Evolutionary conservation across 2,113 vertebrate species (phyloP).

Genomic region (Pachycephala philippinensis): DNA sequence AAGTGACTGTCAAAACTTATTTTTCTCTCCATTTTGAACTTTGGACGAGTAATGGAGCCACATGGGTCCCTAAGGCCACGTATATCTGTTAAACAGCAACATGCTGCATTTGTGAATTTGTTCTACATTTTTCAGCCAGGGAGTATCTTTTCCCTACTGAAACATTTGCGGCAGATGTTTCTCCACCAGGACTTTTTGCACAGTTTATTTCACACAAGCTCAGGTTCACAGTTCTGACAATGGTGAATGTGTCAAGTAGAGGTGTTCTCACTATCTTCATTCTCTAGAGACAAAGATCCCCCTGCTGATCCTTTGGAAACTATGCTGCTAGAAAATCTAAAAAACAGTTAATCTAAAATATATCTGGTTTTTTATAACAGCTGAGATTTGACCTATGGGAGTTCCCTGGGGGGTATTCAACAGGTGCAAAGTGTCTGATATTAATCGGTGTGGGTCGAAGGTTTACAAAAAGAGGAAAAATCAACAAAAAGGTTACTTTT

Average conservation of each 20-base stretch:
- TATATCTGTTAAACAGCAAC: constrained; percentile 53
- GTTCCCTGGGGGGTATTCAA: not conserved
- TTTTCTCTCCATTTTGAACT: constrained; percentile 65
- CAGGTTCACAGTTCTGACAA: not conserved
- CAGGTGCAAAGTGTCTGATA: not conserved
- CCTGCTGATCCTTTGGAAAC: not conserved
- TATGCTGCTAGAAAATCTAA: not conserved
- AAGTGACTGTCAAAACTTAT: constrained; percentile 63
- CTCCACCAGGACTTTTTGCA: constrained; percentile 24
- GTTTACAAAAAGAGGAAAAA: not conserved
- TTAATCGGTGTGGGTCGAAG: not conserved
- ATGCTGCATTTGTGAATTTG: constrained; percentile 28
- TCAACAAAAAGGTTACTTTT: not conserved
- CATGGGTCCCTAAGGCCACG: constrained; percentile 42
- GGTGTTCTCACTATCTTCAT: not conserved
- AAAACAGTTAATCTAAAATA: not conserved
- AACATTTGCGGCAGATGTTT: not conserved
- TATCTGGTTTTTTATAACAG: not conserved
- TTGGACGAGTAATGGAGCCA: constrained; percentile 30
- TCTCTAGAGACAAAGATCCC: not conserved
- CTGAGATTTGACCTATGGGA: not conserved
- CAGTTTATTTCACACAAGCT: constrained; percentile 11
- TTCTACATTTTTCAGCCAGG: not conserved
- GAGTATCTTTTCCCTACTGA: not conserved
- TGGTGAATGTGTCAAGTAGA: not conserved